Percentiles rank a stretch among this genome's conserved stretches.
Evolutionary conservation across 1,140 invertebrate species (phyloP).

Genomic region (Cardiocondyla obscurior): DNA sequence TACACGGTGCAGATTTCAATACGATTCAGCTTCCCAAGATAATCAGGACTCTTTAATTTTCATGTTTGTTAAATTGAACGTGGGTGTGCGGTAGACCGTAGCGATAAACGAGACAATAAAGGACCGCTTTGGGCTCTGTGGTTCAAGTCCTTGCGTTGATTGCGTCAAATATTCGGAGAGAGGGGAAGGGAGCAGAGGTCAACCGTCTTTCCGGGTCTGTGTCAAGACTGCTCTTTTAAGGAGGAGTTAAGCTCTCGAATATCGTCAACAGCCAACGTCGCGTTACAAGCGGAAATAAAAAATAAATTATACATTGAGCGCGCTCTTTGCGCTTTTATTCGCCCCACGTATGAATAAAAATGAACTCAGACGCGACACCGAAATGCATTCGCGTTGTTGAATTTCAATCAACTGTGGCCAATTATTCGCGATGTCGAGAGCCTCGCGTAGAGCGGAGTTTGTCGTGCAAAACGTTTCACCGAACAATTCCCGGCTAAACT

Average conservation of each 20-base stretch:
- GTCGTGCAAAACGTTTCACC: slow-evolving; percentile 4
- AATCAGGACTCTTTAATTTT: slow-evolving; percentile 14
- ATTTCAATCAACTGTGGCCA: slow-evolving; percentile 10
- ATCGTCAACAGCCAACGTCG: neutral
- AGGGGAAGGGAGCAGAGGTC: neutral
- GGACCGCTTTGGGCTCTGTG: slow-evolving; percentile 12
- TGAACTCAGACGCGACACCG: neutral
- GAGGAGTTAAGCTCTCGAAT: neutral
- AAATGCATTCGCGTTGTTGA: slow-evolving; percentile 39
- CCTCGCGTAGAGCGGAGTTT: neutral
- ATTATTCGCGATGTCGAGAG: slow-evolving; percentile 42
- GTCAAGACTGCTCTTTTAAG: neutral
- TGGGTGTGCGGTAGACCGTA: slow-evolving; percentile 5
- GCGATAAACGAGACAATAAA: slow-evolving; percentile 31
- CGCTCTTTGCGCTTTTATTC: neutral
- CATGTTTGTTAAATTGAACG: slow-evolving; percentile 15
- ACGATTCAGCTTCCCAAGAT: neutral
- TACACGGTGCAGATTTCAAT: neutral
- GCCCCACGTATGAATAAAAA: slow-evolving; percentile 45
- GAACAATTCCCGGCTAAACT: neutral
- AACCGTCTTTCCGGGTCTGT: slow-evolving; percentile 9
- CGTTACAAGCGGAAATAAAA: neutral
- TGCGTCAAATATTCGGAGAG: neutral
- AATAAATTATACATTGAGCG: neutral
- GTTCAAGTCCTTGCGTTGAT: slow-evolving; percentile 11